Evolutionary conservation across 2,888 invertebrate genomes (phyloP).

Genomic region (Coremacera marginata): DNA sequence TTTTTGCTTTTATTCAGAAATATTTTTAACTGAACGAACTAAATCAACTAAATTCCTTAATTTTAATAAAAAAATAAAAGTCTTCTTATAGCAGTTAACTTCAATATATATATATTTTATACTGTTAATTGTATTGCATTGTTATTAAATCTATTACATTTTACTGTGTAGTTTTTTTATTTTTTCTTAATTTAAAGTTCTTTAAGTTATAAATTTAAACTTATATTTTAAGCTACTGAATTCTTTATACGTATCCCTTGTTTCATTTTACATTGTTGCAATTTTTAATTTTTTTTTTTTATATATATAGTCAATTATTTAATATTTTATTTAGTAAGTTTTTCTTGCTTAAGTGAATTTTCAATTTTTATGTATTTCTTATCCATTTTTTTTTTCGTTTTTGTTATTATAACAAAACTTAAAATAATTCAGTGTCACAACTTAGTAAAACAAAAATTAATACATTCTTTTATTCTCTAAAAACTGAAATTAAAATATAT

Average conservation of each 20-base stretch:
- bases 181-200: conserved; percentile 43
- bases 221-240: conserved; percentile 53
- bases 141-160: conserved; percentile 29
- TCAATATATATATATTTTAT: conserved; percentile 23
- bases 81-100: conserved; percentile 21
- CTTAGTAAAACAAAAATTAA: conserved; percentile 38
- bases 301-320: conserved; percentile 5
- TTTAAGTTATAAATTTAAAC: conserved; percentile 44
- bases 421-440: conserved; percentile 43
- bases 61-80: too few species aligned
- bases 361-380: neutral
- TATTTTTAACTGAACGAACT: too few species aligned
- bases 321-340: conserved; percentile 19
- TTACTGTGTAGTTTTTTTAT: conserved; percentile 23
- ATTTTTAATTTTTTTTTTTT: conserved; percentile 54
- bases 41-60: too few species aligned
- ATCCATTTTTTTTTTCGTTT: neutral
- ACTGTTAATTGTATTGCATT: conserved; percentile 28
- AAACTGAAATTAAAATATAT: too few species aligned
- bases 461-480: too few species aligned
- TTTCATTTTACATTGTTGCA: conserved; percentile 66
- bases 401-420: neutral
- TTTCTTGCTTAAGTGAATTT: conserved; percentile 1
- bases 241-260: conserved; percentile 68
- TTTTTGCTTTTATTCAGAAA: too few species aligned